phyloP scores from a whole-genome alignment of 2,888 invertebrate genomes.

The Tineola bisselliella region DNA sequence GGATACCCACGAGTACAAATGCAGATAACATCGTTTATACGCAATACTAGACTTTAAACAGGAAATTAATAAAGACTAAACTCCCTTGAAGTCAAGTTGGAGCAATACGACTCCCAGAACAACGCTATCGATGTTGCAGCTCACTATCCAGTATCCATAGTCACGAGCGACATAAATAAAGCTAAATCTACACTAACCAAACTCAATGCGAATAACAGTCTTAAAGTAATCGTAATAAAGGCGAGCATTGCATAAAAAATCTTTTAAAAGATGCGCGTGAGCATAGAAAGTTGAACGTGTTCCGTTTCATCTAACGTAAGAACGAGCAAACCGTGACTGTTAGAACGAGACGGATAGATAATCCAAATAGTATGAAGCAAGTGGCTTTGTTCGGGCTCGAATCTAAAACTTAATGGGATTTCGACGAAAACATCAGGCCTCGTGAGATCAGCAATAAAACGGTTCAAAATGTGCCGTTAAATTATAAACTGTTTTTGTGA shows the following conservation, averaged over 20 bases:
- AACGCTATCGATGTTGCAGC: constrained; percentile 34
- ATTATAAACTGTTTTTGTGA: constrained; percentile 6
- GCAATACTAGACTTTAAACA: constrained; percentile 21
- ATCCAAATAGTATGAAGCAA: background rate
- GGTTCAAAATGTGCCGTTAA: background rate
- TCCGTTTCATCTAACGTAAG: constrained; percentile 8
- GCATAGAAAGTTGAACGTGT: constrained; percentile 32
- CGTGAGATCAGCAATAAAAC: constrained; percentile 5
- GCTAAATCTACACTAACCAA: constrained; percentile 30
- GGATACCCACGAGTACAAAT: constrained; percentile 12
- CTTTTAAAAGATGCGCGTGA: constrained; percentile 43
- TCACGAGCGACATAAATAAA: constrained; percentile 63
- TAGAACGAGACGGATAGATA: background rate
- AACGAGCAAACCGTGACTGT: constrained; percentile 7
- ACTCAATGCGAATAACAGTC: constrained; percentile 23
- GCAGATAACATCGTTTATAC: constrained; percentile 24
- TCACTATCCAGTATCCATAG: constrained; percentile 24
- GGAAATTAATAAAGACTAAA: constrained; percentile 19
- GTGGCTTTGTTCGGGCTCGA: constrained; percentile 10
- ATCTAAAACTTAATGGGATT: background rate
- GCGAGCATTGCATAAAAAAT: constrained; percentile 21
- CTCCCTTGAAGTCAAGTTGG: background rate
- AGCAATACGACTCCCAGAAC: background rate
- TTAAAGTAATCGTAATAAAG: constrained; percentile 23
- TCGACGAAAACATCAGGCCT: background rate